Percentiles rank a stretch among this genome's conserved stretches.
Evolutionary conservation across 2,113 vertebrate genomes (phyloP).

Genomic region (Siniperca chuatsi): DNA sequence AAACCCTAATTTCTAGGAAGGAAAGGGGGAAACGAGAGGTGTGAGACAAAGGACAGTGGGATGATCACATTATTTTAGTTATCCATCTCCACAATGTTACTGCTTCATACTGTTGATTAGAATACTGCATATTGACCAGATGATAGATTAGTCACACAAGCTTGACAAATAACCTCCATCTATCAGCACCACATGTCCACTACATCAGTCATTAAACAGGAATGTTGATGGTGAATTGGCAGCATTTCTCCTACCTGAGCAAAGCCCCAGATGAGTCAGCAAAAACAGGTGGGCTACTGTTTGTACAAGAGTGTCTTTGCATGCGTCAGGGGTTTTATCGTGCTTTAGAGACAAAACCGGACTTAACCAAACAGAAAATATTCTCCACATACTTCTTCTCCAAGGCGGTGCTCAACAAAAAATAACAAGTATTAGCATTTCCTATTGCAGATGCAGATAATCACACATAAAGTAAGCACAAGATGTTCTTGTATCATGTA

Average conservation of each 20-base stretch:
- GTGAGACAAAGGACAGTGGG: background rate
- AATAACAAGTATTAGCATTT: background rate
- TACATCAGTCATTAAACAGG: conserved; percentile 26
- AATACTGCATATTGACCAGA: conserved; percentile 45
- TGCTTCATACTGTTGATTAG: conserved; percentile 31
- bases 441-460: background rate
- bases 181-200: conserved; percentile 16
- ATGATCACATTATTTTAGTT: conserved; percentile 17
- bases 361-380: background rate
- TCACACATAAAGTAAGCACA: background rate
- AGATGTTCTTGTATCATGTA: background rate
- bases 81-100: conserved; percentile 28
- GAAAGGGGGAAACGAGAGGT: background rate
- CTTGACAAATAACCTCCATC: conserved; percentile 43
- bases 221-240: conserved; percentile 11
- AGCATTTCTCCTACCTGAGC: conserved; percentile 24
- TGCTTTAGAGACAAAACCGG: background rate
- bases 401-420: background rate
- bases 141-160: conserved; percentile 41
- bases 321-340: background rate
- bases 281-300: background rate
- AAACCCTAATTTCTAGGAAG: background rate
- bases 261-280: conserved; percentile 39
- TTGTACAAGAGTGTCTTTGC: background rate
- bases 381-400: background rate